Evolutionary conservation across 2,113 vertebrate species (phyloP).

Genomic region (Rhinoderma darwinii): DNA sequence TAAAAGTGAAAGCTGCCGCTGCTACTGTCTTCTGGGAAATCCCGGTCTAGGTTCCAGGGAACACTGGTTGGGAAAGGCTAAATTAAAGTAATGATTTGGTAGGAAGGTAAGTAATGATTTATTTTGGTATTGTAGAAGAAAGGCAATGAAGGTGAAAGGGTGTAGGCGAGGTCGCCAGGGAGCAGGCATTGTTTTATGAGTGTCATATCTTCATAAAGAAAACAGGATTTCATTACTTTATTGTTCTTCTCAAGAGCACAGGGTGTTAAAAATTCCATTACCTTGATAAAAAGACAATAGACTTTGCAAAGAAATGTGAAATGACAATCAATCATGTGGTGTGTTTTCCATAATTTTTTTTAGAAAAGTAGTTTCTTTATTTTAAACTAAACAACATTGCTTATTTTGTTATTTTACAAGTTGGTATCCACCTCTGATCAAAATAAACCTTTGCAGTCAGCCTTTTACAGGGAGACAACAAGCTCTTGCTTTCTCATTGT

Average conservation of each 20-base stretch:
- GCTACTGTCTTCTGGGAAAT: neutral
- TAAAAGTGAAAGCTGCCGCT: neutral
- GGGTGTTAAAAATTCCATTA: neutral
- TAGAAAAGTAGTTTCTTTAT: neutral
- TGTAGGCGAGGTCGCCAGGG: neutral
- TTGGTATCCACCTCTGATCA: no score
- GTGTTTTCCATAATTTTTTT: slow-evolving; percentile 9
- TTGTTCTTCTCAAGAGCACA: neutral
- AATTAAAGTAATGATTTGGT: neutral
- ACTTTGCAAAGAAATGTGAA: slow-evolving; percentile 1
- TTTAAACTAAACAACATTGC: neutral
- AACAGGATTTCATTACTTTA: neutral
- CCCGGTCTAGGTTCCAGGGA: no score
- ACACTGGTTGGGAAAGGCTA: neutral
- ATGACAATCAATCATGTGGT: slow-evolving; percentile 3
- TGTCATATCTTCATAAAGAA: neutral
- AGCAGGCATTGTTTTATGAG: neutral
- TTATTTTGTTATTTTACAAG: neutral
- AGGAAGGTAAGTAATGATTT: neutral
- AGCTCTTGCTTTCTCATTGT: no score
- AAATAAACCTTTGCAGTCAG: no score
- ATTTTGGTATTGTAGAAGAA: neutral
- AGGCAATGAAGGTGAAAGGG: neutral
- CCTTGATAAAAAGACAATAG: slow-evolving; percentile 15
- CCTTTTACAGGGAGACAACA: neutral